Conservation (phyloP, 2,888 invertebrate genomes). For the Gisinianus flammeolus region DNA sequence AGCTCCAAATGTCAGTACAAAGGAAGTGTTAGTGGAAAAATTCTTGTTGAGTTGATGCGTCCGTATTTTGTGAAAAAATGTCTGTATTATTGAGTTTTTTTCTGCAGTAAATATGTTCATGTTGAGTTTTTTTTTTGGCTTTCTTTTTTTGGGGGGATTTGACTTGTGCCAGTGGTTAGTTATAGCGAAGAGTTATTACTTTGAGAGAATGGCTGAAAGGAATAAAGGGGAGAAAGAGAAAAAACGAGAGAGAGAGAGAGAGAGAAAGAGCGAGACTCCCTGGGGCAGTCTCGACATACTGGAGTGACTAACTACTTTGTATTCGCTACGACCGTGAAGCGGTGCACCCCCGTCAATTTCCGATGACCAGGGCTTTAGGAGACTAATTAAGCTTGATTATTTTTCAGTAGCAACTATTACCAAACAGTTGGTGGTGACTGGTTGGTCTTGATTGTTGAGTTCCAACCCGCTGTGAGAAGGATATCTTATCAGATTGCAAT, state of each 20-base stretch:
- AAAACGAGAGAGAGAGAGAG: neutral
- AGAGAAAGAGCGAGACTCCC: neutral
- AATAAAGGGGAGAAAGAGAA: neutral
- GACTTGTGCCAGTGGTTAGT: too few species aligned
- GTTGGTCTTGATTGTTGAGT: neutral
- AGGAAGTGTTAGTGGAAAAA: too few species aligned
- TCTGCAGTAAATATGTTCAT: too few species aligned
- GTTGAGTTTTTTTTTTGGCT: too few species aligned
- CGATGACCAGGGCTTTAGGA: conserved; percentile 11
- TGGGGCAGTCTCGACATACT: neutral
- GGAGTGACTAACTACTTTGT: conserved; percentile 6
- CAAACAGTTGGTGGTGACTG: neutral
- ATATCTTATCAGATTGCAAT: neutral
- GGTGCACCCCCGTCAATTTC: conserved; percentile 7
- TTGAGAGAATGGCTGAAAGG: neutral
- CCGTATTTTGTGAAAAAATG: too few species aligned
- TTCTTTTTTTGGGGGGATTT: too few species aligned
- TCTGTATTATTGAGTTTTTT: too few species aligned
- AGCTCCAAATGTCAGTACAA: too few species aligned
- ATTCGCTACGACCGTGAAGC: neutral
- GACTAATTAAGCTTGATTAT: conserved; percentile 15
- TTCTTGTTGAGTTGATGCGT: too few species aligned
- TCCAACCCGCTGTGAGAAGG: neutral
- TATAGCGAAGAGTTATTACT: too few species aligned
- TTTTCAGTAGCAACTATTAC: conserved; percentile 14